phyloP scores from a whole-genome alignment of 2,113 vertebrate genomes.

The Ceuthmochares aereus region DNA sequence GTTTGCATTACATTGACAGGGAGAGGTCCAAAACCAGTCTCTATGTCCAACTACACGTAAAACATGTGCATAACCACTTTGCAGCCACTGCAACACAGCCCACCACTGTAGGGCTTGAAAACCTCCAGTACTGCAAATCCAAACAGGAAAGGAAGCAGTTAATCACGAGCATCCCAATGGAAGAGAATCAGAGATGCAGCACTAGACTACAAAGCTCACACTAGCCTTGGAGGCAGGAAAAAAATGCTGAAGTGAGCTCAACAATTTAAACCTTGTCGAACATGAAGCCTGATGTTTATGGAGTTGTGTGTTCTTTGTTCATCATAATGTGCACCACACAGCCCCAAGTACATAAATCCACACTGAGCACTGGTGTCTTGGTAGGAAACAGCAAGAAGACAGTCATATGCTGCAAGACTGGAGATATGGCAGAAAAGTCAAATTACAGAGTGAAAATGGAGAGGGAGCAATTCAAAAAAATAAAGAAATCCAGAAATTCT shows the following conservation, averaged over 20 bases:
- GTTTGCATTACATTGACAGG: neutral
- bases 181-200: neutral
- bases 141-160: neutral
- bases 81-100: neutral
- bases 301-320: neutral
- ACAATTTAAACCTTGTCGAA: neutral
- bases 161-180: neutral
- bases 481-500: neutral
- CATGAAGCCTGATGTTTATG: neutral
- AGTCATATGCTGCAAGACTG: too few relatives aligned
- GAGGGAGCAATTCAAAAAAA: neutral
- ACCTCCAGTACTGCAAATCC: neutral
- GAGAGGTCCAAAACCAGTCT: neutral
- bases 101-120: neutral
- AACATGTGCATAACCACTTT: neutral
- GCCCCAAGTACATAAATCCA: neutral
- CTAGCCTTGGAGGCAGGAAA: neutral
- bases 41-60: neutral
- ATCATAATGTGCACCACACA: rapidly evolving
- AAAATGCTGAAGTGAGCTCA: neutral
- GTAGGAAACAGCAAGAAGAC: neutral
- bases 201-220: neutral
- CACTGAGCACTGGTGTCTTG: neutral
- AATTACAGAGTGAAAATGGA: neutral
- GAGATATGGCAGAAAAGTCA: neutral